These are phyloP conservation scores for Astur gentilis DNA, from an alignment of 2,113 vertebrate genomes.

Conservation along the genomic window DNA sequence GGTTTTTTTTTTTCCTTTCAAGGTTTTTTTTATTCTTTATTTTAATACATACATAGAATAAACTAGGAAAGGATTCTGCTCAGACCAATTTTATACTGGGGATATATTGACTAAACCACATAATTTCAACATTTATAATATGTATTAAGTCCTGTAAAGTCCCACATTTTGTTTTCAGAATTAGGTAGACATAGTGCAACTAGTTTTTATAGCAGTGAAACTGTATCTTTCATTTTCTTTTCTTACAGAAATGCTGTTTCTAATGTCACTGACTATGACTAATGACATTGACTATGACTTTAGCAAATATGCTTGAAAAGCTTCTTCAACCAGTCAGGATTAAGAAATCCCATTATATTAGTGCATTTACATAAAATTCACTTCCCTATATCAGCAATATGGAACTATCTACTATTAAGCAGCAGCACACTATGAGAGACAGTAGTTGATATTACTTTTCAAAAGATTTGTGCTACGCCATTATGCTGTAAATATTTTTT, in stretches of 20 bases:
- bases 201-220: not conserved
- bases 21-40: not conserved
- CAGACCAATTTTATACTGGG: not conserved
- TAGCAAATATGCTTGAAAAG: constrained; percentile 47
- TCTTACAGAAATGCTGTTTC: constrained; percentile 19
- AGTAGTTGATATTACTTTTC: constrained; percentile 30
- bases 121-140: not conserved
- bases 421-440: constrained; percentile 8
- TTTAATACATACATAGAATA: not conserved
- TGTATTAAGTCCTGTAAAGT: not conserved
- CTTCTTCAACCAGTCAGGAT: constrained; percentile 44
- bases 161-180: not conserved
- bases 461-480: constrained; percentile 20
- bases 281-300: constrained; percentile 39
- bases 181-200: not conserved
- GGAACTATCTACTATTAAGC: not conserved
- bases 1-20: not conserved
- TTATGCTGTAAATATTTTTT: constrained; percentile 50
- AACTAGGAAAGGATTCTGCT: not conserved
- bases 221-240: constrained; percentile 10
- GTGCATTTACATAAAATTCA: constrained; percentile 45
- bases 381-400: constrained; percentile 33
- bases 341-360: constrained; percentile 48
- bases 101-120: not conserved
- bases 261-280: constrained; percentile 39